Base-by-base conservation (phyloP, 2,113 vertebrate species). In the Eleginops maclovinus region DNA sequence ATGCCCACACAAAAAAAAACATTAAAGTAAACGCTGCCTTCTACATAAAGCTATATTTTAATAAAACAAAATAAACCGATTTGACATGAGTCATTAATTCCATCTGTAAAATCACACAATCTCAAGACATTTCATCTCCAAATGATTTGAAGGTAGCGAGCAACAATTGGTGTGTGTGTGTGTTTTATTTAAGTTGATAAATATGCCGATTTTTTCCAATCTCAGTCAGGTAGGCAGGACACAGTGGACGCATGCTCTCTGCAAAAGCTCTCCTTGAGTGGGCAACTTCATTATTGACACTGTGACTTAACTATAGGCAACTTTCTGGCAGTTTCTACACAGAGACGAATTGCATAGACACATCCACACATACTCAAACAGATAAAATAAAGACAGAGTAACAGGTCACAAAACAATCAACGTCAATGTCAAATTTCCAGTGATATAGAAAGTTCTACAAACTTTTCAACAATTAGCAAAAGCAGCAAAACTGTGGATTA, bases 1-100 rank as follows among this genome's bases (percentile, higher is more conserved):
- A 64, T 58, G 5, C 68, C 31, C 79, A 82, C 65, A 26, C 59
- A 56, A 5, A 22, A 54, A 56, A 51, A 40, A 65, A 85, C 50
- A 64, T 82, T 69, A 83, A 81, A 84, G 13, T 47, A 49, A 43
- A 55, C 77, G 68, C 53, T 49, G 49, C 50, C 58, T 77, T 44
- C 83, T 84, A 84, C 83, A 43, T 66, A 56, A 41, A 77, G 22
- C 43, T 12, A 13, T 40, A 74, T 47, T 53, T 76, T 77, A 59
- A 24, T 41, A 14, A 51, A 74, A 69, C 53, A 72, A n/a, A 75
- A 36, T 36, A 36, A 60, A 56, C 15, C 64, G 21, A 64, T 75
- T 17, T 50, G 47, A 64, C 43, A 75, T 21, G 7, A 61, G 49
- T 67, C 50, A 75, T 26, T 66, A 59, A 65, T 56, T 80, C 56